These are phyloP conservation scores for Lophotis ruficrista DNA, from an alignment of 2,113 vertebrate species.

Conservation along the genomic window DNA sequence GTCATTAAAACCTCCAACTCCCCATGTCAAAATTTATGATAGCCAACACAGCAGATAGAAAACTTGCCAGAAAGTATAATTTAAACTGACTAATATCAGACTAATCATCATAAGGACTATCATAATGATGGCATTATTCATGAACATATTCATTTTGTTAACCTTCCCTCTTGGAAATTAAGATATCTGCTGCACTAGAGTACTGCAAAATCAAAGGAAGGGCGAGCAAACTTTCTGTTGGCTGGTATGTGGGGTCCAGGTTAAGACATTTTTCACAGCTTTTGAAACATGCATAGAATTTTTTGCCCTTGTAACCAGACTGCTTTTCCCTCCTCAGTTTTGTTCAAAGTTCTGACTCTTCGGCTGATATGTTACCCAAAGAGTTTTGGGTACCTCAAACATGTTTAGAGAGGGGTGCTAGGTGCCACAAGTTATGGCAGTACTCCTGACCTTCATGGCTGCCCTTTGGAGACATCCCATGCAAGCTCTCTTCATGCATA, in stretches of 20 bases:
- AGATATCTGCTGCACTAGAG: neutral
- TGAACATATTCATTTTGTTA: neutral
- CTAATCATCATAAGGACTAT: neutral
- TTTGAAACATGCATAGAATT: neutral
- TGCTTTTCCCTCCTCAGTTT: neutral
- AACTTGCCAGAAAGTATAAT: neutral
- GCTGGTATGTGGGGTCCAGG: no score
- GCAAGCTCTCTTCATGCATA: neutral
- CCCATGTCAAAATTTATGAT: neutral
- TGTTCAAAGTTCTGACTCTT: neutral
- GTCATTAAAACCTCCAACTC: neutral
- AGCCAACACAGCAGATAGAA: neutral
- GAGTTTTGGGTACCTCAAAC: neutral
- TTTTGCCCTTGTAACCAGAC: neutral
- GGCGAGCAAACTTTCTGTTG: neutral
- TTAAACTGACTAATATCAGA: slow-evolving; percentile 27
- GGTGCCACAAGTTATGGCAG: neutral
- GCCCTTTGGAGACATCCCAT: neutral
- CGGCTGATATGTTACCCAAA: neutral
- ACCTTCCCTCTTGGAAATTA: neutral
- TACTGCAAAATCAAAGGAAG: neutral
- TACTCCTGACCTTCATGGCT: neutral
- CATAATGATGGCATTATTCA: slow-evolving; percentile 16
- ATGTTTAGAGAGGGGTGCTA: neutral
- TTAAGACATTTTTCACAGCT: neutral